Evolutionary conservation across 2,113 vertebrate genomes (phyloP).

Genomic region (Lates calcarifer): DNA sequence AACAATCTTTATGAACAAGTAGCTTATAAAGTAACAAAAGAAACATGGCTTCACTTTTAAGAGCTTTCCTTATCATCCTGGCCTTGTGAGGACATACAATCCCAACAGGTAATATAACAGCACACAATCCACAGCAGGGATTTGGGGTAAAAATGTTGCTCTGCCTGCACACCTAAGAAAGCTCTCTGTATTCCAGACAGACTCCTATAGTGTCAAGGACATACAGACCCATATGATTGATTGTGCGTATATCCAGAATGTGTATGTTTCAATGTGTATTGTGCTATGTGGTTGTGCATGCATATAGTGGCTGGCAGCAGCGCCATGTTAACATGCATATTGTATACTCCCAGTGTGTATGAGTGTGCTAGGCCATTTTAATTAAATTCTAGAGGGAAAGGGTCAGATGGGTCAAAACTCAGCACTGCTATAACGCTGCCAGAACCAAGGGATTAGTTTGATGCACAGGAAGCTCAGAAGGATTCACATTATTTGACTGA

Average conservation of each 20-base stretch:
- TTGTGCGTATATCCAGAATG: background rate
- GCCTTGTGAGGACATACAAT: background rate
- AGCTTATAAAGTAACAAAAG: no score
- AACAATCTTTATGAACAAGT: no score
- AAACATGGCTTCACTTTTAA: background rate
- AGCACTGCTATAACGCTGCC: background rate
- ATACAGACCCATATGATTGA: background rate
- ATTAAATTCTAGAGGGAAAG: background rate
- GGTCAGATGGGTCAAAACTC: background rate
- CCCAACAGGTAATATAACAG: background rate
- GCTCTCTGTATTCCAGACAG: constrained; percentile 11
- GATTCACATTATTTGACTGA: constrained; percentile 10
- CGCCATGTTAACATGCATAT: background rate
- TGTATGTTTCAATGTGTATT: background rate
- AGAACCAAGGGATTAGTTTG: constrained; percentile 1
- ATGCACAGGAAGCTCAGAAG: background rate
- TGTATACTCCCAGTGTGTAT: background rate
- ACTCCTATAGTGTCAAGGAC: background rate
- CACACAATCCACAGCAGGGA: background rate
- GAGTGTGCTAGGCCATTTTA: background rate
- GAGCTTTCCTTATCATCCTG: background rate
- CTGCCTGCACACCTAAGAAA: background rate
- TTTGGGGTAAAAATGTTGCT: no score
- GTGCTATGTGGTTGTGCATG: background rate
- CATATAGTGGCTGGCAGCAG: background rate